phyloP scores from a whole-genome alignment of 2,113 vertebrate genomes.

The Thinocorus orbignyianus region DNA sequence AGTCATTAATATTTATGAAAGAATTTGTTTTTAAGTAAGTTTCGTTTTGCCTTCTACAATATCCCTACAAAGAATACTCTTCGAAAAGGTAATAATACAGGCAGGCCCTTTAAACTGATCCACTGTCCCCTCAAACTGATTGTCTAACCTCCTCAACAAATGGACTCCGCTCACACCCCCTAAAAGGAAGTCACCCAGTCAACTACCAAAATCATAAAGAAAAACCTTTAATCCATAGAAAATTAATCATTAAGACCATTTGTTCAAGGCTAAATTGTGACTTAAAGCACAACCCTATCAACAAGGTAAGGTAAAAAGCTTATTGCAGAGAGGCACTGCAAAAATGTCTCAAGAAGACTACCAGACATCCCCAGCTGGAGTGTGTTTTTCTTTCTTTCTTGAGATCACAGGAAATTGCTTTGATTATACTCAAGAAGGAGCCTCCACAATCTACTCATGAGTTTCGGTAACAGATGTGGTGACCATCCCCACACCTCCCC shows the following conservation, averaged over 20 bases:
- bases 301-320: not conserved
- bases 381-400: not conserved
- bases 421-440: not conserved
- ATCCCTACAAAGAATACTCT: not conserved
- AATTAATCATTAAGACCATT: rapidly evolving
- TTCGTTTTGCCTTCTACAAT: not conserved
- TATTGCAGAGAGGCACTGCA: not conserved
- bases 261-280: not conserved
- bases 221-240: rapidly evolving
- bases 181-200: not conserved
- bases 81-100: not conserved
- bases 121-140: not conserved
- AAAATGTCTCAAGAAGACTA: not conserved
- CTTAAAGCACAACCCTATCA: not conserved
- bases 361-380: not conserved
- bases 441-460: not conserved
- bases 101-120: not conserved
- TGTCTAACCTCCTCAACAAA: not conserved
- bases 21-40: not conserved
- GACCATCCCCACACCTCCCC: not conserved
- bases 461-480: not conserved
- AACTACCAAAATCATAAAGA: not conserved
- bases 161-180: rapidly evolving
- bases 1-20: not conserved
- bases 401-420: not conserved